phyloP scores from a whole-genome alignment of 2,113 vertebrate species.

The Hippolais icterina region DNA sequence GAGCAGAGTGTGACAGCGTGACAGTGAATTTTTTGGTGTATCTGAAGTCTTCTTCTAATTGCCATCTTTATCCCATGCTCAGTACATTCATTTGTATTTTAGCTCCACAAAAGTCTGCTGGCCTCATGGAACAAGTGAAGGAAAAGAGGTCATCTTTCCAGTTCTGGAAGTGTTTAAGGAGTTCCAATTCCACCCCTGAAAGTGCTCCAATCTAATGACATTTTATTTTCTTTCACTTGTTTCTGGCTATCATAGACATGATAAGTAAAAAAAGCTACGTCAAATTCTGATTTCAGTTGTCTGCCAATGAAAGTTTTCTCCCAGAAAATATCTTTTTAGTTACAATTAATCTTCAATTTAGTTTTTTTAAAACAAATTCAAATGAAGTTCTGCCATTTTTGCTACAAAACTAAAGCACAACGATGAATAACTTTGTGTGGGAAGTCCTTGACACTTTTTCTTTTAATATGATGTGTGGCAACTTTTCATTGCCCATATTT shows the following conservation, averaged over 20 bases:
- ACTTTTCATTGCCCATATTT: not conserved
- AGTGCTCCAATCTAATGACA: not conserved
- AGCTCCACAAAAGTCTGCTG: not conserved
- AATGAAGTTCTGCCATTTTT: not conserved
- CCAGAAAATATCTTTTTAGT: not conserved
- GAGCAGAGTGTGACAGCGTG: not conserved
- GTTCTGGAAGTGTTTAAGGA: not conserved
- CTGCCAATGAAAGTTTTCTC: not conserved
- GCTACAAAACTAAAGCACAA: not conserved
- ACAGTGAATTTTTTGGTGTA: not conserved
- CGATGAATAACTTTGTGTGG: not conserved
- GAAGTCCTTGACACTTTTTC: not conserved
- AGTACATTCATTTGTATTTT: not conserved
- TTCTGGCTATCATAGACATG: not conserved
- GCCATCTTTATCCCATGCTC: not conserved
- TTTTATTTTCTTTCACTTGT: not conserved
- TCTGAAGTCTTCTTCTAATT: not conserved
- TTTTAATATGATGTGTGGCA: not conserved
- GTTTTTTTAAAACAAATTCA: not conserved
- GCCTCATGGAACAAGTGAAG: not conserved
- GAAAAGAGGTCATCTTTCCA: not conserved
- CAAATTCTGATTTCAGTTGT: not conserved
- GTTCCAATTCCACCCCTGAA: not conserved
- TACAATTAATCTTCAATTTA: not conserved
- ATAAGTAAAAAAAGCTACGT: not conserved